Percentiles rank a stretch among this genome's conserved stretches.
Conservation (phyloP, 2,888 invertebrate species). For the Micropterix aruncella region DNA sequence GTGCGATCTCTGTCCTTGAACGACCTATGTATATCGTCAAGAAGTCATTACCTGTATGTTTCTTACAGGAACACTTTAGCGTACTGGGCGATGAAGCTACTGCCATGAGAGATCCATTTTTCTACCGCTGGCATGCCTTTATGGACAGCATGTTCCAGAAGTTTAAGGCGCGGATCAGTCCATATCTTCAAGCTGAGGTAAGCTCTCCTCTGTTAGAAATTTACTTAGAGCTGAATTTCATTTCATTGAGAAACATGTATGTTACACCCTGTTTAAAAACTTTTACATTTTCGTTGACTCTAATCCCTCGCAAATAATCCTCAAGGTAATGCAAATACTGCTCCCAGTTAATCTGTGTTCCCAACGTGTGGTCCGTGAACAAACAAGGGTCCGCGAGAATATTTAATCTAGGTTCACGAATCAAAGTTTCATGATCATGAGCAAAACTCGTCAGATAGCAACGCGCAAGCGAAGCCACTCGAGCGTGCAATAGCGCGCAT, state of each 20-base stretch:
- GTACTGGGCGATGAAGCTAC: constrained; percentile 73
- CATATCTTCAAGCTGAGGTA: constrained; percentile 48
- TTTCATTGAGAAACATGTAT: constrained; percentile 18
- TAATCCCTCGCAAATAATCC: constrained; percentile 1
- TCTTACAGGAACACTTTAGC: constrained; percentile 52
- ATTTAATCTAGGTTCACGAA: no score
- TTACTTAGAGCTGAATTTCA: constrained; percentile 1
- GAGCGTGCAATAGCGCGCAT: no score
- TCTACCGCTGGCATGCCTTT: constrained; percentile 75
- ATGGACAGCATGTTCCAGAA: constrained; percentile 62
- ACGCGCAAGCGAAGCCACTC: no score
- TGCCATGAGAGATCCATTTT: constrained; percentile 76
- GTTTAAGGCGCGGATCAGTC: constrained; percentile 52
- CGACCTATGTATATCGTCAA: no score
- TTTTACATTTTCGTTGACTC: not conserved
- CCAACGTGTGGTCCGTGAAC: no score
- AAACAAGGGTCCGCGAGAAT: no score
- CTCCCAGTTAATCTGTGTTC: no score
- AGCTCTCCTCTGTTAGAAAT: constrained; percentile 3
- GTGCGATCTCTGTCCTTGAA: no score
- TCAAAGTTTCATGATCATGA: no score
- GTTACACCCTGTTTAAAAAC: constrained; percentile 15
- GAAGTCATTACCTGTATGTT: no score
- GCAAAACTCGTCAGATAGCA: no score
- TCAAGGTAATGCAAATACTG: no score